Conservation (phyloP, 2,888 invertebrate species). For the Synergus itoensis region DNA sequence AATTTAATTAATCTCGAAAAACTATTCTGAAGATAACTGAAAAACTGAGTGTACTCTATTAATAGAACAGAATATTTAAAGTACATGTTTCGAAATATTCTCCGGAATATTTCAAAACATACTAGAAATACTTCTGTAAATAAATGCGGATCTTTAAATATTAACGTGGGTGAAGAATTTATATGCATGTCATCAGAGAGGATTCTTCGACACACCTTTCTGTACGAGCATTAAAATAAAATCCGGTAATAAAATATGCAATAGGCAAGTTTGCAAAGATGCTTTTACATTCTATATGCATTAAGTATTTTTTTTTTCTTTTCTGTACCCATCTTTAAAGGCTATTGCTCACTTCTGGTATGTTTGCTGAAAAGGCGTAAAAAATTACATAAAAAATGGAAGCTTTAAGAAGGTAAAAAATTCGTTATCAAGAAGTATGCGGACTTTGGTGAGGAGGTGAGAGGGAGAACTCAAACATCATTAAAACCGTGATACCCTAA, state of each 20-base stretch:
- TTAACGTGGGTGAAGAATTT: slow-evolving; percentile 29
- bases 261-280: neutral
- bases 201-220: neutral
- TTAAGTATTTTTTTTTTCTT: too few relatives aligned
- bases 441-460: neutral
- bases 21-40: neutral
- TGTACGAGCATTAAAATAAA: slow-evolving; percentile 11
- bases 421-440: neutral
- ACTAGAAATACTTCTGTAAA: neutral
- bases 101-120: neutral
- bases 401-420: neutral
- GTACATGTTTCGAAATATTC: slow-evolving; percentile 1
- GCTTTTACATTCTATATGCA: neutral
- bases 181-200: neutral
- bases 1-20: too few relatives aligned
- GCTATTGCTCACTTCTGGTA: neutral
- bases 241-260: neutral
- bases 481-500: slow-evolving; percentile 62
- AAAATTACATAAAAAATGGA: neutral
- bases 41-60: too few relatives aligned
- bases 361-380: slow-evolving; percentile 11
- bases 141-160: neutral
- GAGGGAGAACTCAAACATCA: slow-evolving; percentile 59
- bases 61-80: too few relatives aligned
- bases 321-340: neutral